Base-by-base conservation (phyloP, 1,140 invertebrate species). In the Leptinotarsa defecta region DNA sequence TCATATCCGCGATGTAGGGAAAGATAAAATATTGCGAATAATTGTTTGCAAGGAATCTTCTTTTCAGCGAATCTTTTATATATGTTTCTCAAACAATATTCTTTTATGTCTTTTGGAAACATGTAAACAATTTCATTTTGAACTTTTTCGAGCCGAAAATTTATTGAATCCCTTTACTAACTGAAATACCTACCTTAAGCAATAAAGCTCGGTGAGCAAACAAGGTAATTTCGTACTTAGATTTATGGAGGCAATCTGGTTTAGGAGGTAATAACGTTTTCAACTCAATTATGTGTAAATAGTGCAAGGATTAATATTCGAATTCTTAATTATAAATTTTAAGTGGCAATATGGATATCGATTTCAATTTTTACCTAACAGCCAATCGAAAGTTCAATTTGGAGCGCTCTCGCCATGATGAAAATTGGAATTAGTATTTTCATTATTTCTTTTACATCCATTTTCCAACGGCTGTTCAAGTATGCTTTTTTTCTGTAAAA, bases 211-310 rank as follows among this genome's bases (percentile, higher is more conserved):
- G 63, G 20, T 20, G 15, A n/a, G 63, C 63, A 65, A 65, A 65
- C 63, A 65, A 65, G 15, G 19, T 27, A 65, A 65, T 65, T 65
- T 65, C 19, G 63, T 22, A 27, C 63, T 20, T 65, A 65, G 63
- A 65, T 65, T 65, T 65, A 65, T 65, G 63, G 24, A 65, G 63
- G 63, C 63, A 65, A 65, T 65, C 63, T 27, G 63, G 63, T 65
- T 65, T 65, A 20, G 63, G 13, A 20, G 63, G 15, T 65, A 65
- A 65, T 65, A 65, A 65, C 63, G 63, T 65, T 65, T 65, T 65
- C 20, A 65, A 65, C 63, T 65, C 63, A 65, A 65, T 65, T 65
- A 65, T 65, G 63, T 65, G 63, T 65, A 65, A 65, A 65, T 65
- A 65, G 63, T 65, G 63, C 63, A 19, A 65, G 15, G 13, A 27